Base-by-base conservation (phyloP, 2,888 invertebrate species). In the Lottia gigantea region DNA sequence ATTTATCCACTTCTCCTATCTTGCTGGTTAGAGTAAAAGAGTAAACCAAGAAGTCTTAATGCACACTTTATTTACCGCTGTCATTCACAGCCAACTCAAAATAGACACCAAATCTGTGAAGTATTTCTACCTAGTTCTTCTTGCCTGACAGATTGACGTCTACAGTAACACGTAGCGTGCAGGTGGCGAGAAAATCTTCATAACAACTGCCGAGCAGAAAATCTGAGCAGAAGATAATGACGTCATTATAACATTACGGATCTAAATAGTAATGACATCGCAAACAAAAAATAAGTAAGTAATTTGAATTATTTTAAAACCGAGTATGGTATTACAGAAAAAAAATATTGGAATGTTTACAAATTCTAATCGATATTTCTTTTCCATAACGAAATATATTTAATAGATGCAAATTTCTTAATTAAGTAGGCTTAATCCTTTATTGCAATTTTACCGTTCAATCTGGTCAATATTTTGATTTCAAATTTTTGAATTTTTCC, bases 41-140 rank as follows among this genome's bases (percentile, higher is more conserved):
- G 55, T 55, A 16, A 23, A 55, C 19, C 55, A 55, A 55, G 67
- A 49, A 67, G 55, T 26, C 67, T 55, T 31, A 64, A 46, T 63
- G 47, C 62, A 62, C 45, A 62, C 55, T 45, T 19, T 68, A 64
- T 68, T 68, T 68, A 68, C 62, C 45, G 62, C 62, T 68, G 68
- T 68, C 63, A 49, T 68, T 68, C 68, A 63, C 31, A 46, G 46
- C 15, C 23, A 49, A 16, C 46, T 49, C 63, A 19, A 62, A 68
- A 68, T 68, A 68, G 68, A 63, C 63, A 68, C 55, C 68, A 64
- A 64, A 62, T 68, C 68, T 47, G 68, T 49, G 46, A 63, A 40
- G 47, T 46, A 68, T 68, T 68, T 68, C 68, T 64, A 31, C 45
- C 68, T 16, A 49, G 62, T 68, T 68, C 68, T 46, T 31, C 31